Evolutionary conservation across 2,113 vertebrate genomes (phyloP).

Genomic region (Rhombomys opimus): DNA sequence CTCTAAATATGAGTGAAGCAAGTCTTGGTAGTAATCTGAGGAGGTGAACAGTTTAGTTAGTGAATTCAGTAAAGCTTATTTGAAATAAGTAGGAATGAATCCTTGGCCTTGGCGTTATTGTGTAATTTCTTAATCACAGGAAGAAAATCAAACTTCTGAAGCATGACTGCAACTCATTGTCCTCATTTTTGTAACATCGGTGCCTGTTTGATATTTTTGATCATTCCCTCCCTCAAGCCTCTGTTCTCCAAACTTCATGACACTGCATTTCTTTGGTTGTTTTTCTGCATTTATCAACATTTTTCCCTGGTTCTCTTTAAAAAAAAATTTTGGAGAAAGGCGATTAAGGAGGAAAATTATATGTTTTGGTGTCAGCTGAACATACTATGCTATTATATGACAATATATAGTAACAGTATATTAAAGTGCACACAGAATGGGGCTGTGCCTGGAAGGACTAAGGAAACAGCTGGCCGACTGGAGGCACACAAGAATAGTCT

Average conservation of each 20-base stretch:
- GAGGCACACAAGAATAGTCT: constrained; percentile 16
- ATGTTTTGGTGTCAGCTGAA: not conserved
- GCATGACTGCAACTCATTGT: not conserved
- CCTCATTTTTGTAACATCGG: not conserved
- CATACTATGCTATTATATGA: not conserved
- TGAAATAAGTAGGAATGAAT: not conserved
- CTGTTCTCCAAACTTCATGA: not conserved
- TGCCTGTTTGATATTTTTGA: not conserved
- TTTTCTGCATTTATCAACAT: not conserved
- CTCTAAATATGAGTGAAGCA: not conserved
- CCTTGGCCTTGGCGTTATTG: not conserved
- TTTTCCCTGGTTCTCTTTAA: not conserved
- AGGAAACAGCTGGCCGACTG: not conserved
- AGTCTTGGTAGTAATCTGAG: not conserved
- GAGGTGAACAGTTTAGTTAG: not conserved
- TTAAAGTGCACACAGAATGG: not conserved
- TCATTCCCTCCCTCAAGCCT: not conserved
- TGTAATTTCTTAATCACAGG: not conserved
- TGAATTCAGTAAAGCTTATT: not conserved
- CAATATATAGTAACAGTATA: not conserved
- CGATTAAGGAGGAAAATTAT: not conserved
- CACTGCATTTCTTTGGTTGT: not conserved
- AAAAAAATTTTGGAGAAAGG: not conserved
- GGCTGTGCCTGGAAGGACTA: not conserved
- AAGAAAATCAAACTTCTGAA: not conserved